Base-by-base conservation (phyloP, 2,113 vertebrate genomes). In the Micronisus gabar region DNA sequence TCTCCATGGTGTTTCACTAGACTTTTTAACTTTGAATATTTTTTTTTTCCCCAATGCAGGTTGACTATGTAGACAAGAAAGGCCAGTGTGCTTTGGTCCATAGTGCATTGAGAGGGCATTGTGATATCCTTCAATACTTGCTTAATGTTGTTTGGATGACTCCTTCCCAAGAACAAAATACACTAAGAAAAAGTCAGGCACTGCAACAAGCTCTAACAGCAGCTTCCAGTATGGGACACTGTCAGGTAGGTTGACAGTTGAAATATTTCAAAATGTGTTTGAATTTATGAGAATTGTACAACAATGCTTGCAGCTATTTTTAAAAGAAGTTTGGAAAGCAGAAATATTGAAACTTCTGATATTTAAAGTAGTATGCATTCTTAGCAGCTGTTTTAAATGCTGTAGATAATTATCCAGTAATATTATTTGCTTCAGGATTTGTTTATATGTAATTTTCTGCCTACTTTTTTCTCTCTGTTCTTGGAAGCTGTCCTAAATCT, bases 201-300 rank as follows among this genome's bases (percentile, higher is more conserved):
- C 98, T 99, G 82, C 99, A 99, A 78, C 99, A 99, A 95, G 99
- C 99, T 5, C 97, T 99, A 79, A 99, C 99, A 2, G 99, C 99
- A 2, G 99, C 99, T 10, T 98, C 99, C 97, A 99, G 99, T 97
- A 99, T 99, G 99, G 99, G 99, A 67, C 99, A 99, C 97, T 98
- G 97, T 62, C 98, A 98, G 98, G 99, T 99, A 89, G 88, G 97
- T 86, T 52, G 38, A 11, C 4, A 20, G 10, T 25, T 23, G 7
- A 6, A 0, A 2, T 34, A 13, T 80, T 61, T 36, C 32, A 23
- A 79, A 1, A 15, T 14, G n/a, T 36, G 15, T 41, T 45, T 48
- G 78, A 38, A 48, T 68, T 30, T 15, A 7, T 43, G 45, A 34
- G 6, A 73, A 27, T 3, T 38, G 15, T 59, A 18, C 47, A 25